phyloP scores from a whole-genome alignment of 2,113 vertebrate species.

The Cochlearius cochlearius region DNA sequence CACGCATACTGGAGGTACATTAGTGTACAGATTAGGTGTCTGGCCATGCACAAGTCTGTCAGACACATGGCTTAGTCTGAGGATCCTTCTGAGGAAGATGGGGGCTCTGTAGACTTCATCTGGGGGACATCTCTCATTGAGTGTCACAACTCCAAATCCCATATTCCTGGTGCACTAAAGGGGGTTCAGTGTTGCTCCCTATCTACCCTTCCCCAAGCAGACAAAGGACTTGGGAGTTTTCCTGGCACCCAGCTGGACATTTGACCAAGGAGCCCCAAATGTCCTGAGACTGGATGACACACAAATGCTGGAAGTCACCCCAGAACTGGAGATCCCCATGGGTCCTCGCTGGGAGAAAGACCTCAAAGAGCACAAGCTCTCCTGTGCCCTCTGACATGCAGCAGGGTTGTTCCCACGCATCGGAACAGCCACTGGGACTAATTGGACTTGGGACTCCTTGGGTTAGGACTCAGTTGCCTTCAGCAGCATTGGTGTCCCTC shows the following conservation, averaged over 20 bases:
- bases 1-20: accelerated
- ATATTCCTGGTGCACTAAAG: not conserved
- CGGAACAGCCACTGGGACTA: no score
- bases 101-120: not conserved
- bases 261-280: not conserved
- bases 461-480: not conserved
- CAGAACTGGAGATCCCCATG: not conserved
- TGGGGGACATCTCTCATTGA: not conserved
- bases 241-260: not conserved
- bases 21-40: not conserved
- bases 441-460: not conserved
- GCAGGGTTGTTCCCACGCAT: not conserved
- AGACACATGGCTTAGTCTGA: not conserved
- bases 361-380: not conserved
- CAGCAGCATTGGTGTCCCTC: not conserved
- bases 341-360: not conserved
- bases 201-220: not conserved
- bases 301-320: not conserved
- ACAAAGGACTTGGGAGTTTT: not conserved
- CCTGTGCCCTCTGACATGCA: not conserved
- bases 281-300: not conserved
- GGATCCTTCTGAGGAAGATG: not conserved
- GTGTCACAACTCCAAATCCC: not conserved
- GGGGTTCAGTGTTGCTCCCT: not conserved
- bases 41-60: not conserved